Evolutionary conservation across 2,113 vertebrate species (phyloP).

Genomic region (Aptenodytes patagonicus): DNA sequence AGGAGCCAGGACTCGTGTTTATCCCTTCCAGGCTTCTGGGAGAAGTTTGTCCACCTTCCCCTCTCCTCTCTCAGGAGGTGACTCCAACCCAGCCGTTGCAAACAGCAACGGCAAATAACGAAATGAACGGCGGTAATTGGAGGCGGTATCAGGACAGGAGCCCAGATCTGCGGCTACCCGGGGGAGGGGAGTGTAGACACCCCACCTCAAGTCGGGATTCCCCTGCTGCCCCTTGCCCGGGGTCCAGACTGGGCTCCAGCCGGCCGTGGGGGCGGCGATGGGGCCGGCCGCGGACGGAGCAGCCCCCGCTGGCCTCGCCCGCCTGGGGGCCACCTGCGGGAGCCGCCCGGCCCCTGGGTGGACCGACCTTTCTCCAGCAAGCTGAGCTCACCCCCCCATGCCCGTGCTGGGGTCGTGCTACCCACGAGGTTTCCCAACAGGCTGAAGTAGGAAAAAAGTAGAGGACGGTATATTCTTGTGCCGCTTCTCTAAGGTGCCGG

Average conservation of each 20-base stretch:
- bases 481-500: not conserved
- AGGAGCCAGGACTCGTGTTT: not conserved
- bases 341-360: not conserved
- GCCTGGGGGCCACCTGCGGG: not conserved
- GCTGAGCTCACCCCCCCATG: accelerated
- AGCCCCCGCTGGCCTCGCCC: not conserved
- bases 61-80: not conserved
- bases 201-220: no score
- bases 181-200: no score
- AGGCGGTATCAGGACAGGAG: not conserved
- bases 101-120: not conserved
- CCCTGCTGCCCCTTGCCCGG: no score
- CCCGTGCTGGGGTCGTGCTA: accelerated
- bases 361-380: not conserved
- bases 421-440: not conserved
- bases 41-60: not conserved
- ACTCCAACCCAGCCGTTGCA: not conserved
- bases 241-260: no score
- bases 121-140: not conserved
- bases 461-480: not conserved
- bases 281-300: no score
- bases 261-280: no score
- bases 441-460: not conserved
- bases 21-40: not conserved
- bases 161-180: not conserved